Evolutionary conservation across 2,797 vertebrate genomes (phyloP).

Genomic region (Coccyzus lansbergi): DNA sequence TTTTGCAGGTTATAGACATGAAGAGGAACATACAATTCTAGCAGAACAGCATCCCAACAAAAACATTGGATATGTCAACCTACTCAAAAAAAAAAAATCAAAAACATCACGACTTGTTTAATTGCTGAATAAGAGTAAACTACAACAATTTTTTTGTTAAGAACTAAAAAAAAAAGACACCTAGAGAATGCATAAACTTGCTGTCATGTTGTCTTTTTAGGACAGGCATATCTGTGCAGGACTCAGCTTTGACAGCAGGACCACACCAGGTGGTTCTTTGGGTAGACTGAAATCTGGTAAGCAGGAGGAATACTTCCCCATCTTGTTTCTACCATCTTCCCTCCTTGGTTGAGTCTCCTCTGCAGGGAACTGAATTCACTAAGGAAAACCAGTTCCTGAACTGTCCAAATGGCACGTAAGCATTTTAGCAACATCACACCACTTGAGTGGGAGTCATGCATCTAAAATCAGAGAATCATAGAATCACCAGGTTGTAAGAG

Average conservation of each 20-base stretch:
- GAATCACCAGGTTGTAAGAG: too few species aligned
- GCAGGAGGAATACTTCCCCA: background rate
- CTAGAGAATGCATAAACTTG: background rate
- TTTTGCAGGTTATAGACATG: background rate
- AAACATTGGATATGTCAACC: background rate
- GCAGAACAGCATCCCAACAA: background rate
- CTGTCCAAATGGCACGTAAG: background rate
- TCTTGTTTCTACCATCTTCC: background rate
- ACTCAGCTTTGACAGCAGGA: background rate
- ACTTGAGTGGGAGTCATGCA: background rate
- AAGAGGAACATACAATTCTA: background rate
- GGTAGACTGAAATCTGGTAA: background rate
- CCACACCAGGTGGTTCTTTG: background rate
- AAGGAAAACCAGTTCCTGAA: background rate
- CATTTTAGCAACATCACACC: background rate
- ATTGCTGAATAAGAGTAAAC: background rate
- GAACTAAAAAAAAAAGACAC: background rate
- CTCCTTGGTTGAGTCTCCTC: background rate
- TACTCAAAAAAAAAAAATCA: background rate
- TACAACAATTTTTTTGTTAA: background rate
- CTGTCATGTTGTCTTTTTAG: background rate
- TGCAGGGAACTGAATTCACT: background rate
- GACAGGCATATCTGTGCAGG: background rate
- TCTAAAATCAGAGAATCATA: too few species aligned
- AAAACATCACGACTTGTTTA: background rate